phyloP scores from a whole-genome alignment of 2,113 vertebrate species.

The Carassius carassius region DNA sequence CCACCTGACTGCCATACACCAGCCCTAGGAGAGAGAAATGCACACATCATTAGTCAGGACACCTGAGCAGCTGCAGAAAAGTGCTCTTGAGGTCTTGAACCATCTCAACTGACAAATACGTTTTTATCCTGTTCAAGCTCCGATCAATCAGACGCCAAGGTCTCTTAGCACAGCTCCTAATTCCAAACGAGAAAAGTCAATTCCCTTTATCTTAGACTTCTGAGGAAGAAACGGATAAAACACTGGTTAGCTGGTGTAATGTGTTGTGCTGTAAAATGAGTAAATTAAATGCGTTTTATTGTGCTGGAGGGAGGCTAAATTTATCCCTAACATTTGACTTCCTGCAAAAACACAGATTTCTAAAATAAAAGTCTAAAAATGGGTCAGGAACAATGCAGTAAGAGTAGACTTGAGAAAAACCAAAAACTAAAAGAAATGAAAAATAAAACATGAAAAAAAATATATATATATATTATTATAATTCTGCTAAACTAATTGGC shows the following conservation, averaged over 20 bases:
- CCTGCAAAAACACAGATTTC: constrained; percentile 33
- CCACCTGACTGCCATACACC: constrained; percentile 84
- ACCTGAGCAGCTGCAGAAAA: constrained; percentile 27
- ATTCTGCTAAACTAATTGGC: not conserved
- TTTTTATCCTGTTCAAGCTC: constrained; percentile 18
- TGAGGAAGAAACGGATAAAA: not conserved
- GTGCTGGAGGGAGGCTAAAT: constrained; percentile 38
- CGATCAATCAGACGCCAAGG: constrained; percentile 28
- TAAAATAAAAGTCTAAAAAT: constrained; percentile 42
- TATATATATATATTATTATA: not conserved
- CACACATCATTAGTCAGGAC: not conserved
- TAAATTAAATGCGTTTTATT: constrained; percentile 19
- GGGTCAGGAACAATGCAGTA: constrained; percentile 18
- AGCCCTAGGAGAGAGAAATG: constrained; percentile 70
- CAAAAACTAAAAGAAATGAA: not conserved
- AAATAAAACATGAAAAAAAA: not conserved
- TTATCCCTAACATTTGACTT: constrained; percentile 30
- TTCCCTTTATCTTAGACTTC: not conserved
- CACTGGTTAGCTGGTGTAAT: not conserved
- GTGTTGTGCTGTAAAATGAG: constrained; percentile 10
- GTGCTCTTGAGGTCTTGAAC: not conserved
- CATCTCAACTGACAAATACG: constrained; percentile 23
- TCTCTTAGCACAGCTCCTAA: not conserved
- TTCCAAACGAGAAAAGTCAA: constrained; percentile 5
- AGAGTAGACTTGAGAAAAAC: not conserved